Base-by-base conservation (phyloP, 2,888 invertebrate species). In the Volucella inanis region DNA sequence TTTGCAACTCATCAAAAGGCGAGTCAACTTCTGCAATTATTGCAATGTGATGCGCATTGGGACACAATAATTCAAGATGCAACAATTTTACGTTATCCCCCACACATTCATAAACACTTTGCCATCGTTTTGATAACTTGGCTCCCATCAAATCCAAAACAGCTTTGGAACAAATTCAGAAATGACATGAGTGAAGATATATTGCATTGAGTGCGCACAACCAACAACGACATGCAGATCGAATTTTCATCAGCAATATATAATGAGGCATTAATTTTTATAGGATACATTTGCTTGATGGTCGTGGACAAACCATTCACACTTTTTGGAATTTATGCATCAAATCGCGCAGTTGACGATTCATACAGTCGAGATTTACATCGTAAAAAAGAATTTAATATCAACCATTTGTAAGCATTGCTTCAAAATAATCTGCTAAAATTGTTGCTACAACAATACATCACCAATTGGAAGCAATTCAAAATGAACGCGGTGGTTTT, bases 401-500 rank as follows among this genome's bases (percentile, higher is more conserved):
- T 12, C 12, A 47, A 47, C 45, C 0, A 12, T 47, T 47, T 47
- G 10, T n/a, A n/a, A 47, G 2, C 12, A 47, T 47, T n/a, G 9
- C 45, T 47, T 47, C 45, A 47, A 12, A 47, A n/a, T 47, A 47
- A 47, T 47, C 12, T 47, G 45, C 45, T 4, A 8, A 47, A 47
- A 47, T 47, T 47, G n/a, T 47, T 47, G 45, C 45, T 47, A 47
- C 1, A 47, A n/a, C 45, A 47, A 47, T n/a, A 47, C 45, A 47
- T 3, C 45, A 45, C 45, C 9, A 6, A 8, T 45, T 45, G 45
- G n/a, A 4, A n/a, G 45, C 45, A 47, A n/a, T 4, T n/a, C n/a
- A 47, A n/a, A n/a, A n/a, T 47, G 11, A n/a, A 47, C 2, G 18
- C 3, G 18, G 18, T 22, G 18, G 18, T 22, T n/a, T n/a, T n/a